Base-by-base conservation (phyloP, 2,888 invertebrate genomes). In the Oxyscelio sp. region DNA sequence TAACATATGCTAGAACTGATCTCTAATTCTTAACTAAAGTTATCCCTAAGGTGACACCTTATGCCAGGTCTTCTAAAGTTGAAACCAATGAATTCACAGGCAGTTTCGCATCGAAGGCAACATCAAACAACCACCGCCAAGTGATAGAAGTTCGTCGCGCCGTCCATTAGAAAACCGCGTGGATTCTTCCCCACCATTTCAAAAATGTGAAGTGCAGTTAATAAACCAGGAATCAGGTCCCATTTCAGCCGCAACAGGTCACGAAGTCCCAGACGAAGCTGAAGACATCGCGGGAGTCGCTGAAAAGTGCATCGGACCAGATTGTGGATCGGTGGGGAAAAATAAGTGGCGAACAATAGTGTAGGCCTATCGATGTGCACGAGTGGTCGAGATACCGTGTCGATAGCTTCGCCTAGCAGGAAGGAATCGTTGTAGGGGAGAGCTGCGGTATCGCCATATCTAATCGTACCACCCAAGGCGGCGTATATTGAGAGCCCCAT, bases 391-490 rank as follows among this genome's bases (percentile, higher is more conserved):
- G 89, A 84, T 80, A 74, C 75, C 89, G 90, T 86, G 89, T 91
- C 91, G 92, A 92, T 92, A 90, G 90, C 85, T 89, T 89, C 85
- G 88, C 86, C 87, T 88, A 92, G 91, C 93, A 93, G 93, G 93
- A 92, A 92, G 92, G 91, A 92, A 92, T 92, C 91, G 90, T 89
- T 90, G 90, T 90, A 91, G 91, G 92, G 91, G 92, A 91, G 90
- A 89, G 88, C 91, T 88, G 84, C 85, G 81, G 84, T 87, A 86
- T 83, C 87, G 88, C 90, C 90, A 91, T 90, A 91, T 90, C 92
- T 92, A 90, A 93, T 93, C 90, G 92, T 93, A 93, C 93, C 93
- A 94, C 92, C 93, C 93, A 94, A 94, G 94, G 94, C 94, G 94
- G 94, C 93, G 93, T 91, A 93, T 93, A 94, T 94, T 94, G 91